Base-by-base conservation (phyloP, 2,113 vertebrate genomes). In the Nibea albiflora region DNA sequence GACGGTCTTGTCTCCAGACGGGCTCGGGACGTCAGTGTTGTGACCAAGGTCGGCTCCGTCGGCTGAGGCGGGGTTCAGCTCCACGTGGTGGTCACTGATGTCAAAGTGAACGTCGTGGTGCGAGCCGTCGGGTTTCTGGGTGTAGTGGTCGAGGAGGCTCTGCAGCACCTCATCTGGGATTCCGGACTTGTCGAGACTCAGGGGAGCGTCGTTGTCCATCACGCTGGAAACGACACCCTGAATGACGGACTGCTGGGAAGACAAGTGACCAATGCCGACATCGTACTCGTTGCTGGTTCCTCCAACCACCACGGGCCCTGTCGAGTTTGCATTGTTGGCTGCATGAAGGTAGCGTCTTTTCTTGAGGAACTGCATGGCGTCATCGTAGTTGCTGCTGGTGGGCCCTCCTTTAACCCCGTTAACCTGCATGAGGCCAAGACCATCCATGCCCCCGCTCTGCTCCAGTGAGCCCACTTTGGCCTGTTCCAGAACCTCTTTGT, bases 341-440 rank as follows among this genome's bases (percentile, higher is more conserved):
- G 96, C 95, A 39, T 97, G 96, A 69, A 99, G 90, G 92, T 99
- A 99, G 88, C 98, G 96, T 83, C 98, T 95, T 86, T 99, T 99
- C 96, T 99, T 99, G 71, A 99, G 94, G 86, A 99, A 99, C 93
- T 99, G 98, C 97, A 99, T 98, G 95, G 98, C 98, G 76, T 99
- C 98, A 22, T 99, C 97, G 0, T 99, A 99, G 94, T 96, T 98
- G 93, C 96, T 98, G 92, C 95, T 96, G 86, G 95, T 94, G 11
- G 94, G 94, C 83, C 95, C 96, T 9, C 92, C 94, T 88, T 98
- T 99, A 77, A 94, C 92, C 68, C 93, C 94, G 56, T 95, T 89
- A 72, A 93, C 94, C 85, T 97, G 97, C 87, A 98, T 95, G 87
- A 98, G 96, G 62, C 95, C 94, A 52, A 98, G 94, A 77, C 93